Conservation (phyloP, 1,140 invertebrate genomes). For the Episyrphus balteatus region DNA sequence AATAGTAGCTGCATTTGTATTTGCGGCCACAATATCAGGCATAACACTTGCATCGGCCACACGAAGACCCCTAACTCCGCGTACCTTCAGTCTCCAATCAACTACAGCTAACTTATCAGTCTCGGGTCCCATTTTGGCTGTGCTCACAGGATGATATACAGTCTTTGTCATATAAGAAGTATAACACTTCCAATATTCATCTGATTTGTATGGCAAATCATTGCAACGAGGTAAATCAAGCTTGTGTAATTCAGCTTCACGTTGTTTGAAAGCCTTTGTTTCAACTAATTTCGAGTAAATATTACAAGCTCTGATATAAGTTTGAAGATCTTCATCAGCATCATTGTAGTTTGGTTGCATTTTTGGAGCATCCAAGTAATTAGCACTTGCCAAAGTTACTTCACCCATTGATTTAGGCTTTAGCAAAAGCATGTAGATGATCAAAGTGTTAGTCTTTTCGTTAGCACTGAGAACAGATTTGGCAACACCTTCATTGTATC, state of each 20-base stretch:
- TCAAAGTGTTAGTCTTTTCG: conserved; percentile 36
- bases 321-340: conserved; percentile 57
- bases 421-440: conserved; percentile 39
- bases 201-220: conserved; percentile 36
- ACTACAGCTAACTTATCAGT: conserved; percentile 51
- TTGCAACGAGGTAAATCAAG: conserved; percentile 38
- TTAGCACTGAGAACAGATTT: conserved; percentile 36
- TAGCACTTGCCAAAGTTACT: conserved; percentile 29
- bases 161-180: conserved; percentile 49
- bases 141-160: conserved; percentile 60
- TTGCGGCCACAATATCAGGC: conserved; percentile 59
- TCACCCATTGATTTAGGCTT: conserved; percentile 41
- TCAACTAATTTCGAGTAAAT: conserved; percentile 42
- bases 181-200: conserved; percentile 54
- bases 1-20: conserved; percentile 65
- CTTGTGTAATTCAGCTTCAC: conserved; percentile 36
- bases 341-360: conserved; percentile 76
- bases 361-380: conserved; percentile 46
- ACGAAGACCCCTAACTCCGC: conserved; percentile 54
- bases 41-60: conserved; percentile 73
- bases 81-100: conserved; percentile 53
- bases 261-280: conserved; percentile 40
- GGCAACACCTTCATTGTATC: conserved; percentile 38
- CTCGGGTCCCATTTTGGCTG: conserved; percentile 64
- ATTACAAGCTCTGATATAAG: conserved; percentile 55